These are phyloP conservation scores for Aphaenogaster ashmeadi DNA, from an alignment of 1,140 invertebrate species.

Conservation along the genomic window DNA sequence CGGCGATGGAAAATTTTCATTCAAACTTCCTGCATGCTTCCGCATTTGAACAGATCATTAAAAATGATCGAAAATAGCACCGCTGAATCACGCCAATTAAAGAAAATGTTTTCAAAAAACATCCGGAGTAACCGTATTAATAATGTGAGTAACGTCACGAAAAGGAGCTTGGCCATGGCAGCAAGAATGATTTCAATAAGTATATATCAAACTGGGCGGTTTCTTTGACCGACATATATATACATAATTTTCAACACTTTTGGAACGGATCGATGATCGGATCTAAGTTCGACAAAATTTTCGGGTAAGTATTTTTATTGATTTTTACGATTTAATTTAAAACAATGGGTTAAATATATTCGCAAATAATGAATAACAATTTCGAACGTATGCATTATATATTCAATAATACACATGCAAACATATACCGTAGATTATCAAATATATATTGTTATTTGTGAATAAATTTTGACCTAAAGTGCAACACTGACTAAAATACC, in stretches of 20 bases:
- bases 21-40: conserved; percentile 56
- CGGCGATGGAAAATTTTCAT: conserved; percentile 68
- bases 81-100: background rate
- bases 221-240: background rate
- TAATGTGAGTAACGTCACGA: background rate
- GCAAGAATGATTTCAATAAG: background rate
- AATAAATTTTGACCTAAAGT: background rate
- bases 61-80: background rate
- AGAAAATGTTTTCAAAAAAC: conserved; percentile 3
- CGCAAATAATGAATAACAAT: background rate
- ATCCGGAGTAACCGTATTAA: background rate
- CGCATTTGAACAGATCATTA: background rate
- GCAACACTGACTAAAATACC: background rate
- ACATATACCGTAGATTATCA: background rate
- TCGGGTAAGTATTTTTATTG: conserved; percentile 16
- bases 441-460: background rate
- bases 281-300: background rate
- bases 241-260: background rate
- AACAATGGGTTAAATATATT: conserved; percentile 4
- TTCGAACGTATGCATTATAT: background rate
- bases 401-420: background rate
- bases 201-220: background rate
- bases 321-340: background rate
- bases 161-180: background rate
- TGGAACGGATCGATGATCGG: background rate